Conservation (phyloP, 2,888 invertebrate species). For the Synergus laeviventris region DNA sequence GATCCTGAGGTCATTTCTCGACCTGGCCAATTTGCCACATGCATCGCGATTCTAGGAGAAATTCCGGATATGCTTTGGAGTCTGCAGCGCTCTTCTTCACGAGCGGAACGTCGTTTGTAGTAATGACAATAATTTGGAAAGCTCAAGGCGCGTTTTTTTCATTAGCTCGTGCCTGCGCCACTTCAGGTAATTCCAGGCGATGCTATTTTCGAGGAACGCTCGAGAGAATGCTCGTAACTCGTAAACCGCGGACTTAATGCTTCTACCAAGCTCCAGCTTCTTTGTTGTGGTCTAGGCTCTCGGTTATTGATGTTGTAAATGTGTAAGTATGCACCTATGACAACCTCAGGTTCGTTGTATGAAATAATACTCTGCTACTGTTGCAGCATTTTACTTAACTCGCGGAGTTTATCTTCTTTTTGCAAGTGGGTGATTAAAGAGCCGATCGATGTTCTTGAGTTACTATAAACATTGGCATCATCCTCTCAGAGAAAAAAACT, state of each 20-base stretch:
- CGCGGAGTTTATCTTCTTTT: slow-evolving; percentile 13
- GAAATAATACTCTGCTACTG: slow-evolving; percentile 16
- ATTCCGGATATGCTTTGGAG: slow-evolving; percentile 13
- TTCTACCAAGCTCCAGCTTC: slow-evolving; percentile 27
- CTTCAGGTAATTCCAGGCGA: slow-evolving; percentile 38
- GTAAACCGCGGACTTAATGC: slow-evolving; percentile 43
- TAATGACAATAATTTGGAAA: slow-evolving; percentile 39
- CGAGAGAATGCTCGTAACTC: slow-evolving; percentile 33
- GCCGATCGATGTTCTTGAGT: neutral
- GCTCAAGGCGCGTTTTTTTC: slow-evolving; percentile 23
- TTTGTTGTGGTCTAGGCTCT: slow-evolving; percentile 42
- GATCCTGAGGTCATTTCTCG: neutral
- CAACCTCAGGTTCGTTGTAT: neutral
- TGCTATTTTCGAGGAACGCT: slow-evolving; percentile 42
- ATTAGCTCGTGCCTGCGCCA: slow-evolving; percentile 48
- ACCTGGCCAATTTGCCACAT: slow-evolving; percentile 6
- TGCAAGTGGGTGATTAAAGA: slow-evolving; percentile 2
- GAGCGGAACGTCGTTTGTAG: slow-evolving; percentile 16
- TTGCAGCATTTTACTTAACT: slow-evolving; percentile 2
- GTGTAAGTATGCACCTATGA: neutral
- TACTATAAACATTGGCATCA: neutral
- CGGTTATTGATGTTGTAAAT: slow-evolving; percentile 23
- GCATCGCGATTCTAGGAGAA: neutral
- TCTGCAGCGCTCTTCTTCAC: neutral
- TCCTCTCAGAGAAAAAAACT: neutral